Evolutionary conservation across 2,113 vertebrate genomes (phyloP), one percentile per base, ranked within the genome.

Genomic region (Mohoua ochrocephala): DNA sequence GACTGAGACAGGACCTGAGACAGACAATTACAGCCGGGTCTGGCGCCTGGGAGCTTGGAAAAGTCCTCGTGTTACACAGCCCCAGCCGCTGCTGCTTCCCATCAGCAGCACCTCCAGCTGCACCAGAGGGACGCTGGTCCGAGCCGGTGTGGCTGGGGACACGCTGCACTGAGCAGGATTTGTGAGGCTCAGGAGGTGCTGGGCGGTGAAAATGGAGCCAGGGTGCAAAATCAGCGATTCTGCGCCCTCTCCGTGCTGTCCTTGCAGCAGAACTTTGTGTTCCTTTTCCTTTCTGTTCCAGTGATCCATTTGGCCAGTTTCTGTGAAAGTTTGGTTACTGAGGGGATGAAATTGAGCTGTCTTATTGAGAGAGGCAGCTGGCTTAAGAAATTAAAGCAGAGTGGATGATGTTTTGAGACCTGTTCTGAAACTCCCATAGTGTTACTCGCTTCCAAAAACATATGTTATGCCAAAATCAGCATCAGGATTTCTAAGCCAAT

Each of bases 31-130:
- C 52, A 41, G 39, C 1, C 3, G 11, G 63, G 26, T 27, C 39
- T 67, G 63, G 49, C 12, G 52, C 45, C 63, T 3, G 39, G 33
- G 7, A 31, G n/a, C 18, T 4, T 39, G 68, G 54, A 6, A 17
- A 4, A 2, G 14, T 35, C 61, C 68, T 33, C 0, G 3, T 37
- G 26, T 15, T 2, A 13, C 41, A n/a, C 28, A 31, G 8, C 4
- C 5, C 39, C 10, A 20, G 52, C 21, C 41, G 27, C 68, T 65
- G 60, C 78, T 71, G 49, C 77, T 42, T 8, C 47, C 61, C 35
- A 3, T 6, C 69, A 47, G 53, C 9, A 44, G 64, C 59, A 54
- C 24, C 71, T 31, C 42, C 13, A n/a, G 60, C 69, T 49, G 53
- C 1, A 5, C 23, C 73, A 17, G 27, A 37, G 42, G 11, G 80